phyloP scores from a whole-genome alignment of 2,888 invertebrate species.

The Apodemia hepburni region DNA sequence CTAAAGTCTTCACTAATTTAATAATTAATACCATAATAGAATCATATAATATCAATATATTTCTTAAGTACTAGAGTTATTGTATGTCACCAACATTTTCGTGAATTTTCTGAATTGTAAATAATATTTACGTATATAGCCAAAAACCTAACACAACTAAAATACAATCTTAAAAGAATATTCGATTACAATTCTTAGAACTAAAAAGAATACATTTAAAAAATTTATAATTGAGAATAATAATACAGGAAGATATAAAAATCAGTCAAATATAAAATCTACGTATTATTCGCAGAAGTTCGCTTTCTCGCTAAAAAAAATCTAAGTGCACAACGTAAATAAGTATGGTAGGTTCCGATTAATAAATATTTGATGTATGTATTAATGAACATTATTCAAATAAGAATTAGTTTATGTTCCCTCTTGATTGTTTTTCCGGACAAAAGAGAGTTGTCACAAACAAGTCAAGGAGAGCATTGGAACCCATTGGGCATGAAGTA shows the following conservation, averaged over 20 bases:
- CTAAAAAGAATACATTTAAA: constrained; percentile 17
- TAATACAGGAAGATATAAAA: constrained; percentile 18
- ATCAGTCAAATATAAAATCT: constrained; percentile 22
- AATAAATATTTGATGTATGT: not conserved
- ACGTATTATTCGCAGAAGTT: not conserved
- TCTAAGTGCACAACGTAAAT: not conserved
- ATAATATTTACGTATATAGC: constrained; percentile 12
- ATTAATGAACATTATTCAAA: no score
- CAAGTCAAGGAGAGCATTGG: no score
- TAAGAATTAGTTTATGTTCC: no score
- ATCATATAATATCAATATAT: not conserved
- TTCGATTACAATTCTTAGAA: constrained; percentile 22
- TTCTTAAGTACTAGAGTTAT: constrained; percentile 1
- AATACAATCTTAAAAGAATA: constrained; percentile 14
- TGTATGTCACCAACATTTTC: constrained; percentile 6
- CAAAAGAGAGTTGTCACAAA: no score
- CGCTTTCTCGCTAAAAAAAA: not conserved
- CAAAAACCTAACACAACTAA: constrained; percentile 14
- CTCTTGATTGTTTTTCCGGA: no score
- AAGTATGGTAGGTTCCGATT: not conserved
- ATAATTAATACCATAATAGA: not conserved
- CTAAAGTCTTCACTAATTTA: not conserved
- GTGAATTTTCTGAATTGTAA: constrained; percentile 13
- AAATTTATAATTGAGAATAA: constrained; percentile 11
- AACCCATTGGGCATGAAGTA: no score